phyloP scores from a whole-genome alignment of 2,888 invertebrate species.

The Timandra comae region DNA sequence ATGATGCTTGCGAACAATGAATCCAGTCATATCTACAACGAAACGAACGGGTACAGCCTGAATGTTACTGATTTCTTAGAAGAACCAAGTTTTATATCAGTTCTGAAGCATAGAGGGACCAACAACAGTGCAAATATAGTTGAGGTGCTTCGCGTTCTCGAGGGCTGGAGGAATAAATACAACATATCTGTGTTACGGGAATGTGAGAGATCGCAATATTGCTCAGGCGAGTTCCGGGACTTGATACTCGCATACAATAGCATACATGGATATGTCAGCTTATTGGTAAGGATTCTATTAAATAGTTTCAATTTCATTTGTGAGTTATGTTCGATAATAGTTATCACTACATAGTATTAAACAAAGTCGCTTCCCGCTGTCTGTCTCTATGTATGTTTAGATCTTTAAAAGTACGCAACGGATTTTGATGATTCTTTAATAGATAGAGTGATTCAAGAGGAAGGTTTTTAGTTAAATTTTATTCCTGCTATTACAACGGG shows the following conservation, averaged over 20 bases:
- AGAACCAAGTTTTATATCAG: conserved; percentile 48
- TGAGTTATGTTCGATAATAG: too few relatives aligned
- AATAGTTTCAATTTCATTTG: too few relatives aligned
- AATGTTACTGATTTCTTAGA: conserved; percentile 39
- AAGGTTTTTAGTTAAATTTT: too few relatives aligned
- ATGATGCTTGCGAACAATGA: conserved; percentile 58
- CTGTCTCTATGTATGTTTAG: too few relatives aligned
- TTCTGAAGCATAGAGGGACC: conserved; percentile 44
- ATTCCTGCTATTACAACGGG: too few relatives aligned
- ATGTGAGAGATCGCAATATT: conserved; percentile 68
- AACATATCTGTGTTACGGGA: conserved; percentile 59
- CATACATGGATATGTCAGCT: conserved; percentile 89
- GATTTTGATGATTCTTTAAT: too few relatives aligned
- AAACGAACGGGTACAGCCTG: conserved; percentile 21
- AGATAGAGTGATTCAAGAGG: too few relatives aligned
- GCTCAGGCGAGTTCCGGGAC: conserved; percentile 76
- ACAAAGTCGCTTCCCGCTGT: too few relatives aligned
- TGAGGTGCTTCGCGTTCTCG: conserved; percentile 53
- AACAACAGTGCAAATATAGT: conserved; percentile 48
- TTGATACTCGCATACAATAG: conserved; percentile 80
- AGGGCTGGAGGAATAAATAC: conserved; percentile 52
- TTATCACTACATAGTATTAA: too few relatives aligned
- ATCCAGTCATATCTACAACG: conserved; percentile 31
- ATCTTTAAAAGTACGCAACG: too few relatives aligned
- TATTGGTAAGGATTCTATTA: conserved; percentile 78